These are phyloP conservation scores for Melangyna quadrimaculata DNA, from an alignment of 2,888 invertebrate species.

Conservation along the genomic window DNA sequence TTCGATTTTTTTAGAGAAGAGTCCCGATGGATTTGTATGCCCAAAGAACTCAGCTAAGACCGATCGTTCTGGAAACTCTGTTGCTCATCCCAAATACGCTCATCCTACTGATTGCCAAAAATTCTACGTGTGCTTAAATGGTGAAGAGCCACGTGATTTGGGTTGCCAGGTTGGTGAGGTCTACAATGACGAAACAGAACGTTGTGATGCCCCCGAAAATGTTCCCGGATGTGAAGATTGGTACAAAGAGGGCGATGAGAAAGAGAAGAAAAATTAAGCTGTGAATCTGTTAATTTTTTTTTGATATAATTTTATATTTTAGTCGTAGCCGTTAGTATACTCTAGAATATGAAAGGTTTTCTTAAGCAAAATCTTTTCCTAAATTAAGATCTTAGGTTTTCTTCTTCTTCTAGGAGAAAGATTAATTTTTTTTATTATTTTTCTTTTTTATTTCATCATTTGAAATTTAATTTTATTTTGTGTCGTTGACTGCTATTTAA, in stretches of 20 bases:
- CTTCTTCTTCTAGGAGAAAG: conserved; percentile 48
- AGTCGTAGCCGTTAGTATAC: conserved; percentile 65
- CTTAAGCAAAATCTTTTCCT: conserved; percentile 54
- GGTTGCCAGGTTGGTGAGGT: conserved; percentile 93
- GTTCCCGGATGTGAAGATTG: conserved; percentile 95
- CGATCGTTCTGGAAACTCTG: conserved; percentile 86
- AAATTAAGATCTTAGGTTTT: conserved; percentile 66
- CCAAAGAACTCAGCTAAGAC: conserved; percentile 85
- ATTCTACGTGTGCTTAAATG: conserved; percentile 95
- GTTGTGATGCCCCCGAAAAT: conserved; percentile 94
- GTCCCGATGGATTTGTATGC: conserved; percentile 92
- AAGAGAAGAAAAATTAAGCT: conserved; percentile 78
- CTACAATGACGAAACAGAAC: conserved; percentile 92
- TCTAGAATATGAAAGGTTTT: conserved; percentile 36
- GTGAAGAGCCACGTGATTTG: conserved; percentile 92
- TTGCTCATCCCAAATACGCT: conserved; percentile 92
- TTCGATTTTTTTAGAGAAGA: conserved; percentile 84
- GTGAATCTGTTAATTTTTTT: conserved; percentile 61
- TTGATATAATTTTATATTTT: conserved; percentile 61
- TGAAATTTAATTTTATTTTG: conserved; percentile 26
- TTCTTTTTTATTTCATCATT: conserved; percentile 44
- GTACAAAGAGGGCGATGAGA: conserved; percentile 91
- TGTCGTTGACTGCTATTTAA: conserved; percentile 69
- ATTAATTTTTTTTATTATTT: conserved; percentile 65
- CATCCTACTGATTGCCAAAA: conserved; percentile 94